These are phyloP conservation scores for Habrosyne pyritoides DNA, from an alignment of 2,888 invertebrate genomes.

Conservation along the genomic window DNA sequence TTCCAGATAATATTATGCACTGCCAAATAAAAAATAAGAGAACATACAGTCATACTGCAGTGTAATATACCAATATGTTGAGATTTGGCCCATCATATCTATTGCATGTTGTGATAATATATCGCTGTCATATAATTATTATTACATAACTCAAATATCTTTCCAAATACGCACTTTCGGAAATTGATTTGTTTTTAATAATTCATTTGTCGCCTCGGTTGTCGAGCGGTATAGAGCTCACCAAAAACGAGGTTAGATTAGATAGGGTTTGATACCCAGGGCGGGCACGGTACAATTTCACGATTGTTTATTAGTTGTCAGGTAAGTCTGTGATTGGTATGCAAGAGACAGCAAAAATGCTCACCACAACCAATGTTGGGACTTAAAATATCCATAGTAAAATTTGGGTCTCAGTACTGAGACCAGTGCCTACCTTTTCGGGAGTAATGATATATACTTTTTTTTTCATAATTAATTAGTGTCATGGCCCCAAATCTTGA, in stretches of 20 bases:
- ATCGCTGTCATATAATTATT: background rate
- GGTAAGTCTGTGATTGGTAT: no score
- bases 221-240: slow-evolving; percentile 13
- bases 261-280: no score
- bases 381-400: no score
- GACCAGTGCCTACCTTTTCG: no score
- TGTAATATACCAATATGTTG: slow-evolving; percentile 2
- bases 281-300: no score
- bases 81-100: background rate
- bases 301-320: slow-evolving; percentile 1
- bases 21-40: background rate
- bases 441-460: no score
- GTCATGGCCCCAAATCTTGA: background rate
- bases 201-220: slow-evolving; percentile 28
- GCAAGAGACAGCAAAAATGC: no score
- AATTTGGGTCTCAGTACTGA: no score
- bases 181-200: slow-evolving; percentile 15
- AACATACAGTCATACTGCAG: slow-evolving; percentile 8
- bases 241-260: no score
- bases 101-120: background rate
- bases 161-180: slow-evolving; percentile 20
- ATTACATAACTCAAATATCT: no score
- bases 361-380: no score
- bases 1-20: slow-evolving; percentile 3
- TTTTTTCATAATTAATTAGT: background rate